Conservation (phyloP, 2,797 vertebrate species). For the Platalea minor region DNA sequence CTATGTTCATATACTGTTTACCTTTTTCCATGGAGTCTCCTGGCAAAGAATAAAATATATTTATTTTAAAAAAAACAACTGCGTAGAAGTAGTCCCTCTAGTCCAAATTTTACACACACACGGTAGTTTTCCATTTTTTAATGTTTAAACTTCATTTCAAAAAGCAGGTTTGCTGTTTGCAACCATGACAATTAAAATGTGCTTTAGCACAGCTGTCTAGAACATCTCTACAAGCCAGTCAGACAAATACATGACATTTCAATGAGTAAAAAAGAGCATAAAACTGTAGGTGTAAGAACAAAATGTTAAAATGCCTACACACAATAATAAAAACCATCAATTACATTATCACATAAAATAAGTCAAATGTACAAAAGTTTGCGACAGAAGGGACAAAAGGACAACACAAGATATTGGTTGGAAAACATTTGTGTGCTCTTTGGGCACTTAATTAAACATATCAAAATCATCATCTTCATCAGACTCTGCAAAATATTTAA, state of each 20-base stretch:
- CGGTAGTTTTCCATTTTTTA: slow-evolving; percentile 81
- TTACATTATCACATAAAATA: slow-evolving; percentile 92
- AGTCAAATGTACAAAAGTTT: slow-evolving; percentile 98
- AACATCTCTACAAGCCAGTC: slow-evolving; percentile 94
- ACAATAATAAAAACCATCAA: slow-evolving; percentile 97
- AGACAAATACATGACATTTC: slow-evolving; percentile 93
- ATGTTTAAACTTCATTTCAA: slow-evolving; percentile 98
- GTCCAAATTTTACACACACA: not conserved
- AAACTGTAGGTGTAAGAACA: slow-evolving; percentile 92
- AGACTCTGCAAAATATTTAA: slow-evolving; percentile 94
- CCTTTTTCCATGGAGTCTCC: slow-evolving; percentile 96
- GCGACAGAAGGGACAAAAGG: slow-evolving; percentile 84
- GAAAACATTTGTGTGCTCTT: slow-evolving; percentile 77
- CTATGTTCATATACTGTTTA: slow-evolving; percentile 98
- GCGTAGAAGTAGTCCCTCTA: slow-evolving; percentile 57
- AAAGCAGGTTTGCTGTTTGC: slow-evolving; percentile 90
- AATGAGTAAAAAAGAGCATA: slow-evolving; percentile 96
- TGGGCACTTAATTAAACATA: slow-evolving; percentile 91
- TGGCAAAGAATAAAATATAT: slow-evolving; percentile 99
- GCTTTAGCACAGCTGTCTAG: slow-evolving; percentile 91
- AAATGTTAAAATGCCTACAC: slow-evolving; percentile 96
- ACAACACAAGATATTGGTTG: slow-evolving; percentile 81
- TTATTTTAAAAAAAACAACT: slow-evolving; percentile 86
- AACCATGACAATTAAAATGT: slow-evolving; percentile 94
- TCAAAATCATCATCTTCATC: slow-evolving; percentile 89